Evolutionary conservation across 2,888 invertebrate genomes (phyloP).

Genomic region (Lysandra coridon): DNA sequence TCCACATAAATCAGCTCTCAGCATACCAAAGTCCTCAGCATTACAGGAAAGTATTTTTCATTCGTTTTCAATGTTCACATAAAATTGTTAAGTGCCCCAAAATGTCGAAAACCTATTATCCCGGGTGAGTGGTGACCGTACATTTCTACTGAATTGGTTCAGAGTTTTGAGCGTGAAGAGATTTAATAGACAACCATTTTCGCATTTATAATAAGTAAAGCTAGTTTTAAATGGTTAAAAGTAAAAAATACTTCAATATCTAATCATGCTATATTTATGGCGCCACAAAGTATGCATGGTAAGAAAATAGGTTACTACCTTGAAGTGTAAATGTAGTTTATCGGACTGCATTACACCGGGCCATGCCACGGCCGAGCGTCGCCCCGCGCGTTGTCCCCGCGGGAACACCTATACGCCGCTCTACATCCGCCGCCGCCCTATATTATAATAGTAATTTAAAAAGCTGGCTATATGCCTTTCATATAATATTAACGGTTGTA

Average conservation of each 20-base stretch:
- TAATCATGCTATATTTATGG: neutral
- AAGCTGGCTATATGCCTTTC: neutral
- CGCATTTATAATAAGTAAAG: neutral
- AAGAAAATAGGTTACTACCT: neutral
- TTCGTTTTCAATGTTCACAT: too few relatives aligned
- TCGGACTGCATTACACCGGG: neutral
- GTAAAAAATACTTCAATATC: neutral
- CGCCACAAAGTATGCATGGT: neutral
- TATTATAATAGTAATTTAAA: neutral
- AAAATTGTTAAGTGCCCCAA: too few relatives aligned
- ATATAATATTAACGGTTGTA: neutral
- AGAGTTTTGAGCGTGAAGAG: too few relatives aligned
- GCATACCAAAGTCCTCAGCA: neutral
- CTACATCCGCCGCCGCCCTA: neutral
- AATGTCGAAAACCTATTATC: too few relatives aligned
- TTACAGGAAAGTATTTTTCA: too few relatives aligned
- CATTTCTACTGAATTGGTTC: too few relatives aligned
- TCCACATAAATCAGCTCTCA: neutral
- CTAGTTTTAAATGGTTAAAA: neutral
- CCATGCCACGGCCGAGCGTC: constrained; percentile 16
- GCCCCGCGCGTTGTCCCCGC: neutral
- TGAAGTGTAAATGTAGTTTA: constrained; percentile 7
- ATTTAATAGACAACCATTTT: neutral
- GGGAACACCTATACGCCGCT: constrained; percentile 1
- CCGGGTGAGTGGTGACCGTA: too few relatives aligned